Base-by-base conservation (phyloP, 2,113 vertebrate species). In the Plecotus auritus region DNA sequence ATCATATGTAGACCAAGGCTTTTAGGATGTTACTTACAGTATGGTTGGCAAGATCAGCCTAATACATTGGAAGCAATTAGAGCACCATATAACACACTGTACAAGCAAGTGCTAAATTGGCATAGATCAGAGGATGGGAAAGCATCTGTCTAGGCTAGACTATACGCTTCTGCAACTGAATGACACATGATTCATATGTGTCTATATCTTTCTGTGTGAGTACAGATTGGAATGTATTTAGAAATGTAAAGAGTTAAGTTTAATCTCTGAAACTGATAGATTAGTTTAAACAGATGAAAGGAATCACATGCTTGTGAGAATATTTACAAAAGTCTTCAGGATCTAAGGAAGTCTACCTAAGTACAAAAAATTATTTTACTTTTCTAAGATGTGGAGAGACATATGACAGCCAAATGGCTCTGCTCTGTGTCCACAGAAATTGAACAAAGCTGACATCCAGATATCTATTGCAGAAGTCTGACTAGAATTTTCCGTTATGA, bases 401-500 rank as follows among this genome's bases (percentile, higher is more conserved):
- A 92, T 74, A 96, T 77, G 90, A 93, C 72, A 94, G 96, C 95
- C 96, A 96, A 97, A 95, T 92, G 90, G 59, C 85, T 95, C 96
- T 93, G 72, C 90, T 95, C 93, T 92, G 73, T 93, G 76, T 93
- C 78, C 88, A 95, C 88, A 96, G 76, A 96, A 95, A 92, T 93
- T 90, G 93, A 95, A 92, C 17, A 9, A 92, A 94, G 77, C 67
- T 94, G 92, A 95, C 76, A 96, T 92, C 85, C 88, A 96, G 81
- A 95, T 96, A 96, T 95, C 94, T 92, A 95, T 92, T 95, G 85
- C 95, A 96, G 76, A 96, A 97, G 40, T 88, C 80, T 96, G 88
- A 97, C 81, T 92, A 92, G 90, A 96, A 82, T 95, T 97, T 97
- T 97, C 96, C 90, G 1, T 95, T 97, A 93, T 88, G 90, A 93